Conservation (phyloP, 2,113 vertebrate genomes). For the Mustelus asterias region DNA sequence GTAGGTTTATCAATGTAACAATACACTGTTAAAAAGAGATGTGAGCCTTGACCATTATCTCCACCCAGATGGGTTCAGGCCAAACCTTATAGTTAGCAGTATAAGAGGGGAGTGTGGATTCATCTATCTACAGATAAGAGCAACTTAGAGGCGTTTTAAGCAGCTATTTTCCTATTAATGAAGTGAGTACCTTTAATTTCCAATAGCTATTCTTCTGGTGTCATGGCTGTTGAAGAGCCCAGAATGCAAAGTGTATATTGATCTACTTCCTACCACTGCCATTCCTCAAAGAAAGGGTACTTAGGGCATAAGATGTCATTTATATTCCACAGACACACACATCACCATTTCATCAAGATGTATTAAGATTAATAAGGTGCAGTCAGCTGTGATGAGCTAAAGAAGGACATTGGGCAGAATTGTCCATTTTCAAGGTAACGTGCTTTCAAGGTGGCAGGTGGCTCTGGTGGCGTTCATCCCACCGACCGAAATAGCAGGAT, state of each 20-base stretch:
- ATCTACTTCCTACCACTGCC: not conserved
- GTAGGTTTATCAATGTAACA: too few relatives aligned
- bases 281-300: not conserved
- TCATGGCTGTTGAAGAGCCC: not conserved
- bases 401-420: not conserved
- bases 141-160: not conserved
- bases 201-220: not conserved
- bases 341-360: not conserved
- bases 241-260: not conserved
- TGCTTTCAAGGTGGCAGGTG: too few relatives aligned
- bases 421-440: too few relatives aligned
- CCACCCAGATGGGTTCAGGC: too few relatives aligned
- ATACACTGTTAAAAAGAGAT: too few relatives aligned
- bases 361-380: not conserved
- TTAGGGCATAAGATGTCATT: not conserved
- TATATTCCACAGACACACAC: not conserved
- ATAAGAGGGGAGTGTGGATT: too few relatives aligned
- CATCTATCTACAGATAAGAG: not conserved
- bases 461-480: too few relatives aligned
- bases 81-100: too few relatives aligned
- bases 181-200: not conserved
- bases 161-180: not conserved
- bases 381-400: not conserved
- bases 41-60: too few relatives aligned
- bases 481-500: too few relatives aligned